Base-by-base conservation (phyloP, 2,888 invertebrate species). In the Steinernema carpocapsae region DNA sequence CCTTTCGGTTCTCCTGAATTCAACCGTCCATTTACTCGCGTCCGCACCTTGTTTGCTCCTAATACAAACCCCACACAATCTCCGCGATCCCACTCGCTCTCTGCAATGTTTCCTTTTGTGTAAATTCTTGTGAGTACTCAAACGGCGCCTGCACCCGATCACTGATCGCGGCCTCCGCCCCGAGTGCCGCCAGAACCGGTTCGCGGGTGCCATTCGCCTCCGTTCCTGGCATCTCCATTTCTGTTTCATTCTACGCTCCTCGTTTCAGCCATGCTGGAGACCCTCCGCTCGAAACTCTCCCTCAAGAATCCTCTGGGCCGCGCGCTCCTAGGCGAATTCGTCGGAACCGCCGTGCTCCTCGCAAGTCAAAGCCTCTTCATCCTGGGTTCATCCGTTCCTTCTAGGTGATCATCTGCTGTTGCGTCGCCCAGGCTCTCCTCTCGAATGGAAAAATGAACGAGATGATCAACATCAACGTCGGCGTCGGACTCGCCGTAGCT, bases 391-490 rank as follows among this genome's bases (percentile, higher is more conserved):
- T 14, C 37, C 17, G 10, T 10, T 42, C 19, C 6, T 80, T 83
- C 75, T 80, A 87, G 88, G 76, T 87, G 52, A 88, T 89, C 79
- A 89, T 89, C 46, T 85, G 86, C 78, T 88, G 87, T 14, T 88
- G 88, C 2, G 88, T 89, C 26, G 89, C 89, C 12, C 89, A 89
- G 81, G 76, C 79, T 19, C 85, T 88, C 3, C 83, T 89, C 4
- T 87, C 88, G 71, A 78, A 81, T n/a, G 82, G 80, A 3, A 74
- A 75, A 12, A 73, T 80, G 3, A 88, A 88, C 37, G 82, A 84
- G 17, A 82, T 86, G 75, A 80, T 87, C 72, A 86, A 88, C 72
- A 85, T 89, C 76, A 87, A 88, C 81, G 85, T 87, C 83, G 89
- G 89, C 1, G 91, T 89, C 88, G 90, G 90, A 0, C 37, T 37